A percentile compares a stretch with the other conserved stretches of the same genome.
Evolutionary conservation across 2,113 vertebrate species (phyloP).

Genomic region (Pachycephala philippinensis): DNA sequence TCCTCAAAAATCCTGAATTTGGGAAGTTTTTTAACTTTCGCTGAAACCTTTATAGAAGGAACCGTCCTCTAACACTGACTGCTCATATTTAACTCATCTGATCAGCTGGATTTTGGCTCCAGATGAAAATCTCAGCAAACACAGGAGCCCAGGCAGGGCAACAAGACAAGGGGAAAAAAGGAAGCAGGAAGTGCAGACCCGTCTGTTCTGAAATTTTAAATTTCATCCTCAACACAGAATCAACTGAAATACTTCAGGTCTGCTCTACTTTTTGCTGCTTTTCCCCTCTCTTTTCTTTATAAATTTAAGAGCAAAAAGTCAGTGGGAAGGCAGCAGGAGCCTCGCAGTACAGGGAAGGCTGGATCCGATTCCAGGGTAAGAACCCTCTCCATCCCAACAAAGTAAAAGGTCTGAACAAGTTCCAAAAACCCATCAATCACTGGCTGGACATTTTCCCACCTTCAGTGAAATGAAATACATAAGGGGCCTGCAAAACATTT

Average conservation of each 20-base stretch:
- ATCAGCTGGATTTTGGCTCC: not conserved
- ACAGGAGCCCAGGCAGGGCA: not conserved
- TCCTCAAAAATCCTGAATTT: not conserved
- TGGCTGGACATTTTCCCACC: conserved; percentile 50
- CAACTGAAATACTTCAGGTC: not conserved
- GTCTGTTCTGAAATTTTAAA: not conserved
- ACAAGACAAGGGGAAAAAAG: not conserved
- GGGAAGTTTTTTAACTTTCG: not conserved
- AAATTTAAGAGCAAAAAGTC: conserved; percentile 12
- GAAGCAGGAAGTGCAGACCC: not conserved
- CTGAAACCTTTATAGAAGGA: not conserved
- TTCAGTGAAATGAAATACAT: conserved; percentile 7
- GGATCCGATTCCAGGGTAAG: not conserved
- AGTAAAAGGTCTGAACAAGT: conserved; percentile 28
- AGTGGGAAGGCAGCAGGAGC: conserved; percentile 7
- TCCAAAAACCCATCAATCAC: conserved; percentile 21
- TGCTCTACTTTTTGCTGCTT: not conserved
- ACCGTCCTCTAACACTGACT: no score
- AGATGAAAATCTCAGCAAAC: not conserved
- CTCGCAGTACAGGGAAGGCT: conserved; percentile 4
- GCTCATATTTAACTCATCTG: not conserved
- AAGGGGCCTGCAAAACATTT: not conserved
- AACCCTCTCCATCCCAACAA: not conserved
- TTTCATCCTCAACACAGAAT: not conserved
- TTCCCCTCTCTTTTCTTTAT: not conserved